Percentiles rank a stretch among this genome's conserved stretches.
These are phyloP conservation scores for Symphodus melops DNA, from an alignment of 2,113 vertebrate genomes.

Conservation along the genomic window DNA sequence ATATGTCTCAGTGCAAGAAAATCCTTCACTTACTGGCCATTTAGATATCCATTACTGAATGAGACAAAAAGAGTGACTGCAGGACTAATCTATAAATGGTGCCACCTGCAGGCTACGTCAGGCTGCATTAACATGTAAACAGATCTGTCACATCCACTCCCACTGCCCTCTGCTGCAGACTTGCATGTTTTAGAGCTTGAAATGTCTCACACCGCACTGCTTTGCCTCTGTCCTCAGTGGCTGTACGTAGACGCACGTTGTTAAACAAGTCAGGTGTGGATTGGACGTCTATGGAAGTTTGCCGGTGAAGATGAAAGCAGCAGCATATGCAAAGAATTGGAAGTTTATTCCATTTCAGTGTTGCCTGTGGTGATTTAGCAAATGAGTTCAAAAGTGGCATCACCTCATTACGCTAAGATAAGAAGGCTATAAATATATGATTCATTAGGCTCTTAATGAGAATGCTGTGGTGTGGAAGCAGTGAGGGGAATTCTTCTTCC, in stretches of 20 bases:
- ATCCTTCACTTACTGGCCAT: conserved; percentile 24
- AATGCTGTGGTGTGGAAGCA: conserved; percentile 55
- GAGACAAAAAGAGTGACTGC: conserved; percentile 38
- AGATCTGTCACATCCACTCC: conserved; percentile 58
- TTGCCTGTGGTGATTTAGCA: conserved; percentile 67
- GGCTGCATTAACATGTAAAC: conserved; percentile 63
- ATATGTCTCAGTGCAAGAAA: conserved; percentile 9
- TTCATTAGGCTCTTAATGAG: conserved; percentile 79
- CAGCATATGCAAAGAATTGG: conserved; percentile 44
- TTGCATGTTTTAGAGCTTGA: conserved; percentile 36
- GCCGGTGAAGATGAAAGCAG: conserved; percentile 38
- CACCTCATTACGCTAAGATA: conserved; percentile 78
- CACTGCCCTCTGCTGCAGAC: conserved; percentile 51
- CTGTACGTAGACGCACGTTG: conserved; percentile 31
- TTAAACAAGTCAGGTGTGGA: conserved; percentile 8
- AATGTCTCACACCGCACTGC: conserved; percentile 19
- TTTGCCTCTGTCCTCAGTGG: conserved; percentile 30
- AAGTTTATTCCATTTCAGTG: conserved; percentile 61
- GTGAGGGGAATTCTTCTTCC: conserved; percentile 55
- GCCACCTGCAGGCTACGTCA: conserved; percentile 73
- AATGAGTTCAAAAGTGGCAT: conserved; percentile 70
- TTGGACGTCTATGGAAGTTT: conserved; percentile 1
- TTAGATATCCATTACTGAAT: conserved; percentile 46
- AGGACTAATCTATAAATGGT: conserved; percentile 64
- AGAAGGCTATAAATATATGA: conserved; percentile 77